Conservation (phyloP, 2,113 vertebrate genomes). For the Corapipo altera region DNA sequence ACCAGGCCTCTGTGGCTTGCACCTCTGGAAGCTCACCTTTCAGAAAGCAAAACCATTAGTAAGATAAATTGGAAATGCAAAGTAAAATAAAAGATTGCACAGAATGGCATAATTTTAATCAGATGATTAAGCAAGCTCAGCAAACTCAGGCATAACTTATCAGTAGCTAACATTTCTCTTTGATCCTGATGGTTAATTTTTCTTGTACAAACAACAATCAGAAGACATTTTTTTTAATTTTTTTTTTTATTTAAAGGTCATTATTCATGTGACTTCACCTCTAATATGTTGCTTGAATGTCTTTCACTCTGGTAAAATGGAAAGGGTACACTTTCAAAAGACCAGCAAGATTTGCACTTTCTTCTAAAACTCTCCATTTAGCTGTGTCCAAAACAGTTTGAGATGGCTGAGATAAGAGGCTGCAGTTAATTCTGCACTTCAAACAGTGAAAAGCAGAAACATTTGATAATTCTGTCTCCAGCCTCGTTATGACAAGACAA, state of each 20-base stretch:
- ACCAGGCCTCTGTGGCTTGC: neutral
- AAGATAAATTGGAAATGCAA: conserved; percentile 18
- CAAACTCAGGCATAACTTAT: neutral
- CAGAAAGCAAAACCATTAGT: neutral
- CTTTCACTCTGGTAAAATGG: neutral
- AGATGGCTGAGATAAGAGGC: neutral
- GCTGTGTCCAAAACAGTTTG: neutral
- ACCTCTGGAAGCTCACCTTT: neutral
- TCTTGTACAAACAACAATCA: neutral
- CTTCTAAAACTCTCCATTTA: neutral
- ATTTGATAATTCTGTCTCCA: neutral
- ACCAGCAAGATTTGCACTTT: neutral
- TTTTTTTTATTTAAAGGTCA: neutral
- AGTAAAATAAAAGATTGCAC: neutral
- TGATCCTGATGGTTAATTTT: neutral
- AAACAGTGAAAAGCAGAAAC: neutral
- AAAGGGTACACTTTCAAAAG: neutral
- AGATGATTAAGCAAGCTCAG: neutral
- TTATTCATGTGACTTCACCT: neutral
- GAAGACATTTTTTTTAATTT: neutral
- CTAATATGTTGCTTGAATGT: neutral
- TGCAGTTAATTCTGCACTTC: neutral
- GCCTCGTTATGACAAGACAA: conserved; percentile 1
- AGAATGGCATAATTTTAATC: conserved; percentile 2
- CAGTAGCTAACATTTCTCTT: neutral